phyloP scores from a whole-genome alignment of 1,140 invertebrate species.

The Calycopis cecrops region DNA sequence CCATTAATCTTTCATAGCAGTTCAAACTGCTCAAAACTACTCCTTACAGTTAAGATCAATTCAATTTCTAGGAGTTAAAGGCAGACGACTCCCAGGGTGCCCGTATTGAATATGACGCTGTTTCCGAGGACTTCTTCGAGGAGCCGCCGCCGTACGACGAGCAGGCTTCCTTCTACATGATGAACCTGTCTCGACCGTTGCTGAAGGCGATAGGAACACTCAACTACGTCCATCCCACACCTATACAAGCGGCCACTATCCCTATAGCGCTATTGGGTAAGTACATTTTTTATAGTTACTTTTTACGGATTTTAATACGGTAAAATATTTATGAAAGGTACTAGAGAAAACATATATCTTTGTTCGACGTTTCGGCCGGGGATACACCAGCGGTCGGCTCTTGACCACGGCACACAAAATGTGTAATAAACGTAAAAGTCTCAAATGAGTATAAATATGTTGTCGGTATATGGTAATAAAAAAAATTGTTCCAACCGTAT shows the following conservation, averaged over 20 bases:
- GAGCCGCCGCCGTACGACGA: constrained; percentile 83
- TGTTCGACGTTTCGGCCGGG: too few species aligned
- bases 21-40: too few species aligned
- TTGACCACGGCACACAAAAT: too few species aligned
- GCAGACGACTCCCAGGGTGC: constrained; percentile 69
- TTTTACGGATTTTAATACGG: too few species aligned
- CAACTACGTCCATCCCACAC: constrained; percentile 95
- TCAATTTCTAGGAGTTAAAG: constrained; percentile 37
- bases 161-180: constrained; percentile 89
- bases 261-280: constrained; percentile 90
- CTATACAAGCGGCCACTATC: constrained; percentile 96
- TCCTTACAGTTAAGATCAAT: neutral
- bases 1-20: too few species aligned
- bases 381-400: too few species aligned
- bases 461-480: too few species aligned
- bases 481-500: too few species aligned
- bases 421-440: too few species aligned
- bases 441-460: too few species aligned
- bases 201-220: constrained; percentile 91
- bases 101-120: constrained; percentile 74
- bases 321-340: too few species aligned
- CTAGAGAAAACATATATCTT: too few species aligned
- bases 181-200: constrained; percentile 93
- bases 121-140: constrained; percentile 87
- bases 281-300: constrained; percentile 5